phyloP scores from a whole-genome alignment of 2,113 vertebrate species.

The Brachionichthys hirsutus region DNA sequence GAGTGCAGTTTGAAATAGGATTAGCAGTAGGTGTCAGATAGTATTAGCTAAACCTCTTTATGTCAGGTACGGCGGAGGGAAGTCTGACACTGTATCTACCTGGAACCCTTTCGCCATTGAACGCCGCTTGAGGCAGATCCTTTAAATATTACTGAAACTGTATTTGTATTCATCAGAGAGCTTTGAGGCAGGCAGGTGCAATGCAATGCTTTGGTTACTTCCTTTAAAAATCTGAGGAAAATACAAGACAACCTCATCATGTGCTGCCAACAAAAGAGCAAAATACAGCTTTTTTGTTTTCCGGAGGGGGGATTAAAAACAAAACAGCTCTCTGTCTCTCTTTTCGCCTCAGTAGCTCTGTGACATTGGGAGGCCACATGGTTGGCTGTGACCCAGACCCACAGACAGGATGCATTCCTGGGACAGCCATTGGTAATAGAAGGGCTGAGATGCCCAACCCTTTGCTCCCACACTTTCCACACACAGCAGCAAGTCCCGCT shows the following conservation, averaged over 20 bases:
- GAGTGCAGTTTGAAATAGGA: conserved; percentile 72
- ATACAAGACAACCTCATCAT: conserved; percentile 45
- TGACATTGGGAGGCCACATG: conserved; percentile 72
- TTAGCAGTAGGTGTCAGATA: conserved; percentile 70
- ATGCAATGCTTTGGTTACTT: conserved; percentile 42
- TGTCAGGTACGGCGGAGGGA: conserved; percentile 64
- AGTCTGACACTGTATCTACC: conserved; percentile 64
- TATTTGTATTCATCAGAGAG: conserved; percentile 66
- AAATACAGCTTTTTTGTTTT: conserved; percentile 55
- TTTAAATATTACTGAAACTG: conserved; percentile 63
- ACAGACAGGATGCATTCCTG: conserved; percentile 69
- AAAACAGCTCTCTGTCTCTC: conserved; percentile 27
- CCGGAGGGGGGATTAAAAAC: background rate
- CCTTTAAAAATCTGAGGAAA: conserved; percentile 43
- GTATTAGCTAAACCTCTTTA: conserved; percentile 70
- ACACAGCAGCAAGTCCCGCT: conserved; percentile 48
- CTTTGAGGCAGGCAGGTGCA: conserved; percentile 34
- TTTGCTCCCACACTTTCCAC: conserved; percentile 56
- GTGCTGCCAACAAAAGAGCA: conserved; percentile 43
- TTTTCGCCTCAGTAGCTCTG: conserved; percentile 42
- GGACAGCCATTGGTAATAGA: conserved; percentile 61
- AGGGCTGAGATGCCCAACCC: conserved; percentile 51
- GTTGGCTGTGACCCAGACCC: conserved; percentile 67
- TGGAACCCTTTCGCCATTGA: conserved; percentile 45
- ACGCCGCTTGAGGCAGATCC: conserved; percentile 49